Evolutionary conservation across 1,140 invertebrate genomes (phyloP).

Genomic region (Calliopsis andreniformis): DNA sequence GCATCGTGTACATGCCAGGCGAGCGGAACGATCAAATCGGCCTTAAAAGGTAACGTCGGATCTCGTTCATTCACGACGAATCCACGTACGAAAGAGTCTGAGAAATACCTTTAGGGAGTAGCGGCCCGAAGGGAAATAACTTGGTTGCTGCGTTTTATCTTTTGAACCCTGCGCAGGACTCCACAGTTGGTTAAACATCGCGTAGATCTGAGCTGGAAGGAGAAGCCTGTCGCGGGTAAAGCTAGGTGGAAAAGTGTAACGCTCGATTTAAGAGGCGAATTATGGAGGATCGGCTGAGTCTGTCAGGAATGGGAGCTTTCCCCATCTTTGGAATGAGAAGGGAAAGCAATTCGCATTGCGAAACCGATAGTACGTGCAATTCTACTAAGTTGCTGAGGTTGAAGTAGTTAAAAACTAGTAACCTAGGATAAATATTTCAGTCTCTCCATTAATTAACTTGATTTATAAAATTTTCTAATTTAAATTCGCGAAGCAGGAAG

Average conservation of each 20-base stretch:
- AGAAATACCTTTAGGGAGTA: no score
- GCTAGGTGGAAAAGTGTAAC: not conserved
- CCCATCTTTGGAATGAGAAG: not conserved
- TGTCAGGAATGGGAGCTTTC: not conserved
- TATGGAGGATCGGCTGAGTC: not conserved
- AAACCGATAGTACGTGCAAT: no score
- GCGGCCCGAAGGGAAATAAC: not conserved
- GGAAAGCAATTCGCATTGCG: not conserved
- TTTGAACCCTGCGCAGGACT: constrained; percentile 13
- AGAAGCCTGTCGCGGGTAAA: not conserved
- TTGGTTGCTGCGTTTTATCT: not conserved
- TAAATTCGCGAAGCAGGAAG: no score
- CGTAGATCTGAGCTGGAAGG: constrained; percentile 9
- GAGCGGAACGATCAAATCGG: constrained; percentile 39
- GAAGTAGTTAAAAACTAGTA: no score
- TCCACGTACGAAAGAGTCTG: not conserved
- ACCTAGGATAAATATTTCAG: no score
- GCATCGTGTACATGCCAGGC: not conserved
- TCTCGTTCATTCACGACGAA: not conserved
- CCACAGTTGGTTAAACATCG: constrained; percentile 20
- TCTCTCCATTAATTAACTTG: no score
- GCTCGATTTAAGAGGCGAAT: constrained; percentile 7
- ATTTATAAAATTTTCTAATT: no score
- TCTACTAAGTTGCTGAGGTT: no score
- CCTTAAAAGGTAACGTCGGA: constrained; percentile 49